Evolutionary conservation across 2,888 invertebrate species (phyloP), one percentile per base, ranked within the genome.

Genomic region (Platycheirus rosarum): DNA sequence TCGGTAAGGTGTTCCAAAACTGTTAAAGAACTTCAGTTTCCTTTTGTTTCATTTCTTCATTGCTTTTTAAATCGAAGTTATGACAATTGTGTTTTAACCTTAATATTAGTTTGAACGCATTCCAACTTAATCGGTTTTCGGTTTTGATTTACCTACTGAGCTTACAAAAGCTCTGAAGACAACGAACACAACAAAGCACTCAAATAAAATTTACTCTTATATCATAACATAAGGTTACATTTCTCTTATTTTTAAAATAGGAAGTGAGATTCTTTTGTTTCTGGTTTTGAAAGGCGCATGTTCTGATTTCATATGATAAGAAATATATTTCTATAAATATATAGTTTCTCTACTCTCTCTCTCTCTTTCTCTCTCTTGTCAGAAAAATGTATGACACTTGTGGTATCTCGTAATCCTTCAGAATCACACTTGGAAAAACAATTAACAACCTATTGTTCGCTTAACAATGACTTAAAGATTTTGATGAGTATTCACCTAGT

Each of bases 401-500:
- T 40, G 9, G 14, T 26, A 5, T 29, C 18, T 16, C 20, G 44
- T 40, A 42, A 20, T 49, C 13, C n/a, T n/a, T 32, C 11, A 8
- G 18, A 63, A 57, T 23, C 53, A 65, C 65, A 63, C 70, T 63
- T 40, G 16, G 2, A 51, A 40, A 23, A 65, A 69, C 62, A 71
- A 76, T 66, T 68, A 66, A 48, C 42, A 35, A 18, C 7, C 42
- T 20, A 55, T 76, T 76, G 71, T 76, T 71, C 11, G 26, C 11
- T 51, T 20, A 66, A 51, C n/a, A 40, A 18, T 40, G 23, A 37
- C 23, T 82, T 23, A 76, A 76, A 49, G 66, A 13, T 48, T 26
- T 65, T 80, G 53, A 82, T 63, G 70, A 76, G 55, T 20, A 55
- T 40, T 76, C 32, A 71, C 76, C 76, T 49, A 76, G 53, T 62